phyloP scores from a whole-genome alignment of 2,797 vertebrate genomes.

The Antrozous pallidus region DNA sequence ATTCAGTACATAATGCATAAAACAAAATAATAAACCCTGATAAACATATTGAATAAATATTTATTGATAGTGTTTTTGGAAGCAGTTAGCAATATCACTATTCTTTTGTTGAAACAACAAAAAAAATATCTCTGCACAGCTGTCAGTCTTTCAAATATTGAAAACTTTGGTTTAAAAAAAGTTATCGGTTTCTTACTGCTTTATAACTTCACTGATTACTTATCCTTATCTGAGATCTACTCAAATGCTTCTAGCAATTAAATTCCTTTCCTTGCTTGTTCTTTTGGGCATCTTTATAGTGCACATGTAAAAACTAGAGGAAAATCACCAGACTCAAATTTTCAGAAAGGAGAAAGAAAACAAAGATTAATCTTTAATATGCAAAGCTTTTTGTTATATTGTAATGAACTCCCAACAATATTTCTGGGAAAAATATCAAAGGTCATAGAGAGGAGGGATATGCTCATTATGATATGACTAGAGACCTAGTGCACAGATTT shows the following conservation, averaged over 20 bases:
- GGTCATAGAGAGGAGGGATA: not conserved
- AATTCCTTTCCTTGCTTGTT: not conserved
- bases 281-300: not conserved
- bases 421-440: slow-evolving; percentile 37
- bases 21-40: slow-evolving; percentile 14
- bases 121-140: not conserved
- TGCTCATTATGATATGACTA: not conserved
- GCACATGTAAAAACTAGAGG: slow-evolving; percentile 2
- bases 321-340: not conserved
- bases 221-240: slow-evolving; percentile 1
- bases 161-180: not conserved
- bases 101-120: not conserved
- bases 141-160: slow-evolving; percentile 22
- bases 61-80: not conserved
- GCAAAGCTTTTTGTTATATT: not conserved
- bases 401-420: not conserved
- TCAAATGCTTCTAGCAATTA: slow-evolving; percentile 28
- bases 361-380: not conserved
- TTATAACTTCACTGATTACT: slow-evolving; percentile 14
- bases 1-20: not conserved
- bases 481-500: too few species aligned
- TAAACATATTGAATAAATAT: not conserved
- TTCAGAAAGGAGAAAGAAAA: not conserved
- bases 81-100: not conserved
- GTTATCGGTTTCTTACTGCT: not conserved